These are phyloP conservation scores for Colius striatus DNA, from an alignment of 2,113 vertebrate genomes.

Conservation along the genomic window DNA sequence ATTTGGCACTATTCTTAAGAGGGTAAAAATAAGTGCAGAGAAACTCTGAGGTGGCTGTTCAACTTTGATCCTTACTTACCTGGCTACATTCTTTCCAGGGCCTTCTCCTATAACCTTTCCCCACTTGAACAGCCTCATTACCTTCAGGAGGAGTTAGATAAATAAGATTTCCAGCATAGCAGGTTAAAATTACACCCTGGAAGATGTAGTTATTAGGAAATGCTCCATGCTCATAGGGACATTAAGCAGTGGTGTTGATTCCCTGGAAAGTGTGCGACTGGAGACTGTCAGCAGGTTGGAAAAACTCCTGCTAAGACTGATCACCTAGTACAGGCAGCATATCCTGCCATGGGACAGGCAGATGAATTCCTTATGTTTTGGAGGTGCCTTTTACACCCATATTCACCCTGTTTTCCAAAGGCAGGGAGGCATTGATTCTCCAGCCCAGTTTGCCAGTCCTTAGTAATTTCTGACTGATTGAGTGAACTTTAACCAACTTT, in stretches of 20 bases:
- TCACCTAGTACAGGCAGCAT: fast-evolving
- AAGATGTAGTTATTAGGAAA: not conserved
- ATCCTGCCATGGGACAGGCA: not conserved
- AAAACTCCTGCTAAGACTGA: not conserved
- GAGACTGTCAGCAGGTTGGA: not conserved
- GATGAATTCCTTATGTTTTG: not conserved
- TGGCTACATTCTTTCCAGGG: not conserved
- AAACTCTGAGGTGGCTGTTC: not conserved
- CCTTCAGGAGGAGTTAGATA: not conserved
- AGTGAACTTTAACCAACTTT: not conserved
- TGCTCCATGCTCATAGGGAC: fast-evolving
- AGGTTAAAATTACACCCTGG: not conserved
- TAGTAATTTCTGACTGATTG: not conserved
- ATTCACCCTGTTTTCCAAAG: not conserved
- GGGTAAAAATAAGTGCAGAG: not conserved
- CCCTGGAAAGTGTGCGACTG: fast-evolving
- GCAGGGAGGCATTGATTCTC: not conserved
- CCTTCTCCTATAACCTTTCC: not conserved
- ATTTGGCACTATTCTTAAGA: not conserved
- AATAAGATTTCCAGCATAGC: not conserved
- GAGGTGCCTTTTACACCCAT: not conserved
- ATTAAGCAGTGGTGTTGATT: not conserved
- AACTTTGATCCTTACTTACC: not conserved
- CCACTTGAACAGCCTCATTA: not conserved
- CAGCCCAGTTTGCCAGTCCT: not conserved